phyloP scores from a whole-genome alignment of 1,140 invertebrate species.

The Periplaneta americana region DNA sequence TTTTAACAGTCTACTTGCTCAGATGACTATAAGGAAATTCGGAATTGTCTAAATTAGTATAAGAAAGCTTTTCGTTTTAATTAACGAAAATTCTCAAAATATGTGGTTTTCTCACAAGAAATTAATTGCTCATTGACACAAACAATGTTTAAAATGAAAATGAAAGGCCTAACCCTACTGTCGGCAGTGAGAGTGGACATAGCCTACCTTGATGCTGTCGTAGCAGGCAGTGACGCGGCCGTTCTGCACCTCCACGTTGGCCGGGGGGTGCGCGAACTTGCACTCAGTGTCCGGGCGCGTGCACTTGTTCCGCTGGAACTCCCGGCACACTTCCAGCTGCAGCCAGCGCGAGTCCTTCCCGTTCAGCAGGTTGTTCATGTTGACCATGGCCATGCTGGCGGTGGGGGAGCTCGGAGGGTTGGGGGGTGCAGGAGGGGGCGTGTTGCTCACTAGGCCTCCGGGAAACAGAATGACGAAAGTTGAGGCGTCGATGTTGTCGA shows the following conservation, averaged over 20 bases:
- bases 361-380: constrained; percentile 94
- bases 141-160: too few relatives aligned
- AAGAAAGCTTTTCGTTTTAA: too few relatives aligned
- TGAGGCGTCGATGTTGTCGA: constrained; percentile 4
- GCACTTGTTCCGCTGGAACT: constrained; percentile 99
- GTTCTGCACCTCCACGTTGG: constrained; percentile 99
- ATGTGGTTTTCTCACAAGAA: too few relatives aligned
- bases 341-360: constrained; percentile 99
- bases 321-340: constrained; percentile 98
- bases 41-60: too few relatives aligned
- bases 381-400: constrained; percentile 79
- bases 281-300: constrained; percentile 97
- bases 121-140: too few relatives aligned
- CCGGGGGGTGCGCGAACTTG: constrained; percentile 99
- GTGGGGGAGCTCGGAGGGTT: constrained; percentile 13
- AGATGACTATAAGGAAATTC: too few relatives aligned
- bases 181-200: too few relatives aligned
- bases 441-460: constrained; percentile 13
- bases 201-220: constrained; percentile 99
- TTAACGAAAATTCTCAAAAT: too few relatives aligned
- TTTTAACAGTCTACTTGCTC: too few relatives aligned
- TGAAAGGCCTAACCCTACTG: too few relatives aligned
- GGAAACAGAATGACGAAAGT: constrained; percentile 11
- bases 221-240: constrained; percentile 99
- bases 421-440: constrained; percentile 14